Base-by-base conservation (phyloP, 2,797 vertebrate genomes). In the Parotocinclus haroldoi region DNA sequence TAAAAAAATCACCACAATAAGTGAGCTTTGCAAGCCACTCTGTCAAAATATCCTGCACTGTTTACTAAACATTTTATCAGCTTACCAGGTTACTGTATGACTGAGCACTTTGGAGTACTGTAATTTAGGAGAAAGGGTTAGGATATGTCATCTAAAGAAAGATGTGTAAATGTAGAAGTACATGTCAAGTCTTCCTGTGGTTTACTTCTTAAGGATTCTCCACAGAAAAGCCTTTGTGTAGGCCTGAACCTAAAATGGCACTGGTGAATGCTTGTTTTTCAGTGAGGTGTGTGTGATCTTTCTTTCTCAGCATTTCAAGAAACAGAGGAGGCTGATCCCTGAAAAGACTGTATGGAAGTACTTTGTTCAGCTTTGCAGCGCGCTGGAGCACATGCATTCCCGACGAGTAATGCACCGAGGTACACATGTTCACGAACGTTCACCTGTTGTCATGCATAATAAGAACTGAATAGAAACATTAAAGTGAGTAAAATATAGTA, bases 291-390 rank as follows among this genome's bases (percentile, higher is more conserved):
- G 63, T 66, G 9, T 54, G 40, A 66, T 68, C 52, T 68, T 57
- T 54, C 49, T 59, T 68, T 72, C 80, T 40, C 83, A 99, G 96
- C 95, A 98, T 88, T 98, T 98, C 89, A 99, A 98, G 90, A 99
- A 96, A 78, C 94, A 98, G 81, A 93, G 93, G 86, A 89, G 94
- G 69, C 86, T 98, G 78, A 98, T 98, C 81, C 96, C 96, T n/a
- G 97, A 98, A 85, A 94, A 94, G 84, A 97, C 96, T 0, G 94
- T 98, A 68, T 98, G 96, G 95, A 99, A 98, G 77, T 99, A 98
- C 85, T 98, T 99, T 77, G 95, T 98, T 77, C 96, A 99, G 83
- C 93, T 99, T 59, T 99, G 96, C 92, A 98, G 96, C 64, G 96
- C 96, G 0, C 82, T 98, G 79, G 95, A 99, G 76, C 97, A 99